Conservation (phyloP, 35 echinoderm and acorn worm species). For the Patiria miniata region DNA sequence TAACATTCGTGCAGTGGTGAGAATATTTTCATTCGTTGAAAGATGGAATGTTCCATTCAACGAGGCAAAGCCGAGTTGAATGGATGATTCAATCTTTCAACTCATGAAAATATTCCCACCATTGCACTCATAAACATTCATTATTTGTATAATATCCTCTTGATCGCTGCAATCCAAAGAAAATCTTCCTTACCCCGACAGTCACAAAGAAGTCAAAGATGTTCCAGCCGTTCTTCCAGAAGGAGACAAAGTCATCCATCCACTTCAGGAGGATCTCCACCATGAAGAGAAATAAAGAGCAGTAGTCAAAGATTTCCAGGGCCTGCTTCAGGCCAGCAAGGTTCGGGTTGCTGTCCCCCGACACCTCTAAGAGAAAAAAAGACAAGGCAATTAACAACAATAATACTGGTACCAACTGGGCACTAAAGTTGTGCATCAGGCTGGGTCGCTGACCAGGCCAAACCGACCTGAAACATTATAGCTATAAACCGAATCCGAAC, state of each 20-base stretch:
- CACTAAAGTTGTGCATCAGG: background rate
- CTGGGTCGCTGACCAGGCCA: too few species aligned
- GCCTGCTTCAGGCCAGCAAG: constrained; percentile 52
- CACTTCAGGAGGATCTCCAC: constrained; percentile 95
- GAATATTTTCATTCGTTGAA: too few species aligned
- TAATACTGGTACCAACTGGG: background rate
- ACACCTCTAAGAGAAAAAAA: constrained; percentile 63
- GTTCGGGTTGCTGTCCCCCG: constrained; percentile 58
- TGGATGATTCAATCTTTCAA: too few species aligned
- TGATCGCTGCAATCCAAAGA: too few species aligned
- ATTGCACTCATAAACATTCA: too few species aligned
- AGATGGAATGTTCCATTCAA: too few species aligned
- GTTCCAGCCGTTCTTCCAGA: constrained; percentile 96
- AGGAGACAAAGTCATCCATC: constrained; percentile 83
- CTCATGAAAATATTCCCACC: too few species aligned
- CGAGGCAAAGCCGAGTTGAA: too few species aligned
- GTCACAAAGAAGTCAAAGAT: constrained; percentile 97
- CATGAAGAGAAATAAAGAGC: constrained; percentile 94
- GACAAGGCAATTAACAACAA: background rate
- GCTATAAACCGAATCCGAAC: too few species aligned
- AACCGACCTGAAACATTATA: too few species aligned
- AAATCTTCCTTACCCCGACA: constrained; percentile 82
- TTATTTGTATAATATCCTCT: too few species aligned
- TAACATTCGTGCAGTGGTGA: too few species aligned
- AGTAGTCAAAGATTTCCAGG: constrained; percentile 97